Base-by-base conservation (phyloP, 1,140 invertebrate genomes). In the Idris sp. region DNA sequence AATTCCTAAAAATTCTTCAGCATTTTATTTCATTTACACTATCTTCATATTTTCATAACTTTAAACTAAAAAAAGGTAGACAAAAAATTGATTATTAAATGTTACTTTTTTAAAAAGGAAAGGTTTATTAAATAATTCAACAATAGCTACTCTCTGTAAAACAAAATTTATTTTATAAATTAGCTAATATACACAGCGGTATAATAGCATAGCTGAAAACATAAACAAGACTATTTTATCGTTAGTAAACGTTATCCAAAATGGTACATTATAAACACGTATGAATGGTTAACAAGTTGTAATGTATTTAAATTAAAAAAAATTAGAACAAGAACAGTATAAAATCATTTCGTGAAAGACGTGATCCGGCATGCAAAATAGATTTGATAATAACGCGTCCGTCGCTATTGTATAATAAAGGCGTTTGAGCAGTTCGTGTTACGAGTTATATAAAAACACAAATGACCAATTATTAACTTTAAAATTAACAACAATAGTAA, bases 161-260 rank as follows among this genome's bases (percentile, higher is more conserved):
- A 61, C 64, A 59, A 75, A 58, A 54, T 73, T 79, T 74, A 71
- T 77, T 79, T 64, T 48, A 71, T 76, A 74, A 71, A 67, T 49
- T 46, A 26, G 65, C 78, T 72, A 74, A 74, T 76, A 77, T 76
- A 79, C 78, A 79, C 58, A 36, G 53, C 30, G 53, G 43, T 74
- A 76, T 72, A 74, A 54, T 65, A 73, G 68, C 67, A 49, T 41
- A 58, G 44, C 67, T 74, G 65, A 64, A 72, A 79, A 62, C 43
- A 53, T 62, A 43, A 76, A 75, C 51, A 65, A 48, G 65, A 62
- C 31, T 69, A 75, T 65, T 69, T 31, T 76, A 74, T 61, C 69
- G 65, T 74, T 78, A 78, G 76, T 79, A 79, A 78, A 73, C 62
- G 58, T 74, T 64, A 73, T 73, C 59, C 69, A 64, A 59, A 73